A percentile compares a stretch with the other conserved stretches of the same genome.
Conservation (phyloP, 2,888 invertebrate species). For the Halictus ligatus region DNA sequence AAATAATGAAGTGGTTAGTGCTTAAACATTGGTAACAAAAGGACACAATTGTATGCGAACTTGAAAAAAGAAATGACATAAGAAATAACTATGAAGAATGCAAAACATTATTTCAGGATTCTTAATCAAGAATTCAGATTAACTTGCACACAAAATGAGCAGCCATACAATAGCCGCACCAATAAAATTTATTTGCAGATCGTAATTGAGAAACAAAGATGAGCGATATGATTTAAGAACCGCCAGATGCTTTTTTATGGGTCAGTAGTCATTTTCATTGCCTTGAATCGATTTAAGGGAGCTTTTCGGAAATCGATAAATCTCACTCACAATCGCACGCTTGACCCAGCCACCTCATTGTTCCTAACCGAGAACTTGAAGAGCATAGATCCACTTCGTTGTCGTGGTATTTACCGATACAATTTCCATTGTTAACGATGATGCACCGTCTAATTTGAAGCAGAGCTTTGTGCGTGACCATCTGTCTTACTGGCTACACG, state of each 20-base stretch:
- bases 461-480: conserved; percentile 6
- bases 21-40: no score
- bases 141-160: neutral
- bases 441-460: conserved; percentile 3
- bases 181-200: conserved; percentile 13
- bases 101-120: no score
- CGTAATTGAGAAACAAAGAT: conserved; percentile 47
- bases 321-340: conserved; percentile 48
- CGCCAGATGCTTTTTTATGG: conserved; percentile 4
- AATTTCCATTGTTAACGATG: conserved; percentile 57
- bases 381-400: conserved; percentile 29
- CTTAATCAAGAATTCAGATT: neutral
- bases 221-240: conserved; percentile 43
- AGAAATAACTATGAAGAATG: no score
- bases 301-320: conserved; percentile 67
- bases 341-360: conserved; percentile 52
- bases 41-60: no score
- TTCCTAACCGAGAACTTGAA: conserved; percentile 41
- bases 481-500: conserved; percentile 11
- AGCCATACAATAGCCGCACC: neutral
- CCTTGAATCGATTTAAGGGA: conserved; percentile 56
- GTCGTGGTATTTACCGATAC: conserved; percentile 55
- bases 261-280: conserved; percentile 53
- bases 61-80: no score
- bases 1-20: no score